A percentile compares a stretch with the other conserved stretches of the same genome.
Conservation (phyloP, 2,113 vertebrate species). For the Garra rufa region DNA sequence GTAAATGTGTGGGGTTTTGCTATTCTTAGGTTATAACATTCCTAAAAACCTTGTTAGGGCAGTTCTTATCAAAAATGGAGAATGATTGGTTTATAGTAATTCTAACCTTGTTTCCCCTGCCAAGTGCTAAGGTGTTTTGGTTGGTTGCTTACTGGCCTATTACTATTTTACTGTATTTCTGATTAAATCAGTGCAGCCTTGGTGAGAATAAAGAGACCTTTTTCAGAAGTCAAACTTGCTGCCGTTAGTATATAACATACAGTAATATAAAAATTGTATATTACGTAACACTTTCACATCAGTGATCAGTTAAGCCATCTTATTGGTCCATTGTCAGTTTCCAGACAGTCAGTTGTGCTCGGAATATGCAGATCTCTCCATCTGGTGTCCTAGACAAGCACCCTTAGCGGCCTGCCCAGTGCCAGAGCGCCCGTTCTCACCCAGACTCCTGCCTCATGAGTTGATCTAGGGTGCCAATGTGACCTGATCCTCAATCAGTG, state of each 20-base stretch:
- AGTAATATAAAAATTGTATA: not conserved
- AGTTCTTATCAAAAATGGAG: not conserved
- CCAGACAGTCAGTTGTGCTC: slow-evolving; percentile 55
- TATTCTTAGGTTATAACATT: not conserved
- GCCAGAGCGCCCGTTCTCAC: slow-evolving; percentile 51
- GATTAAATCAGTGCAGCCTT: not conserved
- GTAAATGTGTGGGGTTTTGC: not conserved
- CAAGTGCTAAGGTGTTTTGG: not conserved
- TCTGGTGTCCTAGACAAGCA: slow-evolving; percentile 70
- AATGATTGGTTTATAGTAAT: not conserved
- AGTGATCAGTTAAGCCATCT: not conserved
- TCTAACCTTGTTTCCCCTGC: too few relatives aligned
- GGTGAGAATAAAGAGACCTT: not conserved
- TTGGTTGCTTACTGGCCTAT: not conserved
- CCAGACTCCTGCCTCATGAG: slow-evolving; percentile 54
- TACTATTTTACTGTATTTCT: not conserved
- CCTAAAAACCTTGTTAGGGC: not conserved
- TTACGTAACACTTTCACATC: not conserved
- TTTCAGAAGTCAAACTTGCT: too few relatives aligned
- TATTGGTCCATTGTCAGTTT: slow-evolving; percentile 47
- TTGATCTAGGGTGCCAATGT: slow-evolving; percentile 66
- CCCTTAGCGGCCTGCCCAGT: slow-evolving; percentile 65
- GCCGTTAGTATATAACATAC: not conserved
- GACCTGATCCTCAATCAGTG: slow-evolving; percentile 64
- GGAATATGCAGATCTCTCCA: slow-evolving; percentile 64